Evolutionary conservation across 2,888 invertebrate genomes (phyloP), one percentile per base, ranked within the genome.

Genomic region (Cheilosia pagana): DNA sequence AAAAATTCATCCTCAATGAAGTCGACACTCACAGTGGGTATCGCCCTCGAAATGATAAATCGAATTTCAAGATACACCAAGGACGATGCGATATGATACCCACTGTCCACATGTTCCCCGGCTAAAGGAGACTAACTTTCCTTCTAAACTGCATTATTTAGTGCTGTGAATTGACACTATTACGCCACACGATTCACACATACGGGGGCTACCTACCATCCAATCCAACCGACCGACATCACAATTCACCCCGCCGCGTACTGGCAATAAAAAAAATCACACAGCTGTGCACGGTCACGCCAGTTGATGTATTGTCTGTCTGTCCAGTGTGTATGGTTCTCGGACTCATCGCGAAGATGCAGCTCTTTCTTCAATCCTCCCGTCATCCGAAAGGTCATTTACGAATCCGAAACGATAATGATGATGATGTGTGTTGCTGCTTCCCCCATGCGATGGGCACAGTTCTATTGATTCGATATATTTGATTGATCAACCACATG

Each of bases 201-300:
- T 45, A 45, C 8, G 43, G 41, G 43, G 59, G 72, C 63, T 35
- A 35, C 35, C 35, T 12, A 59, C 59, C 39, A 19, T 25, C 43
- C 52, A 25, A 53, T 68, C 59, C 39, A 19, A 19, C 43, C 52
- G 19, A 53, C 75, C 28, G 41, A 63, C 71, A 77, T 70, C 79
- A 74, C 70, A 57, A 60, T 45, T 81, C 60, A 65, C 79, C 85
- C 79, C 41, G 57, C 41, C 45, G 60, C 43, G 57, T 67, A 60
- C 23, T 41, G 75, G 77, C 43, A 81, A 81, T 81, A 81, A 85
- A 85, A 81, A 85, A 85, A 85, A 71, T 85, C 81, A 43, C 71
- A 87, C 87, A 87, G 87, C 87, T 87, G 87, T 85, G 87, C 77
- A 77, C 75, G 87, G 87, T 86, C 87, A 86, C 87, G 85, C 86